These are phyloP conservation scores for Incurvaria masculella DNA, from an alignment of 2,888 invertebrate species.

Conservation along the genomic window DNA sequence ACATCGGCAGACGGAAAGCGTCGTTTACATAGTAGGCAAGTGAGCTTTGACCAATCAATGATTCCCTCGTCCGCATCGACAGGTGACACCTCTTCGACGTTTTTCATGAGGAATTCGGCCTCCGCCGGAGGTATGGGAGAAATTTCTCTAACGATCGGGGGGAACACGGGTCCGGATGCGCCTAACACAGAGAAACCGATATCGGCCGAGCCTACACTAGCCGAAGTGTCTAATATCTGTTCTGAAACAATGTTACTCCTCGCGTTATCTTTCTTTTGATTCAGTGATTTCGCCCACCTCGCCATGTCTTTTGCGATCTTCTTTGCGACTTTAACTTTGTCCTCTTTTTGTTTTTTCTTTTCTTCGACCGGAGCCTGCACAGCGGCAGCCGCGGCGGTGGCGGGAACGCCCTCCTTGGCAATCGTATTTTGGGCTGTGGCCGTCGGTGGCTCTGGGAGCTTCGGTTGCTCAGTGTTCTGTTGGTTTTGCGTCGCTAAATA, in stretches of 20 bases:
- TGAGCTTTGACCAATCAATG: constrained; percentile 85
- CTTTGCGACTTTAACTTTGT: constrained; percentile 96
- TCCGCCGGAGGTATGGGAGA: constrained; percentile 30
- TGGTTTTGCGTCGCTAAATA: constrained; percentile 44
- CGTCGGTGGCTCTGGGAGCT: constrained; percentile 28
- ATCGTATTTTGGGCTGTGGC: constrained; percentile 33
- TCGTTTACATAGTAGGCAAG: constrained; percentile 93
- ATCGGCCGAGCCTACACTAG: constrained; percentile 78
- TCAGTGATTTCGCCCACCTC: constrained; percentile 93
- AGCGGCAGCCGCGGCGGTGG: constrained; percentile 21
- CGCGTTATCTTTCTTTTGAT: constrained; percentile 86
- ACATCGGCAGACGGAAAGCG: constrained; percentile 90
- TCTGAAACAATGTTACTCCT: constrained; percentile 45
- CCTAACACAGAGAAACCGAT: constrained; percentile 91
- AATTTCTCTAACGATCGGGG: constrained; percentile 29
- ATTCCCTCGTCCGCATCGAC: constrained; percentile 73
- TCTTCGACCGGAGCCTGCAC: constrained; percentile 46
- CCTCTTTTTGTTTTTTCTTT: constrained; percentile 77
- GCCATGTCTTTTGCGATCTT: constrained; percentile 90
- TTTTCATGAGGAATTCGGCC: constrained; percentile 42
- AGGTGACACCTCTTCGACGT: constrained; percentile 47
- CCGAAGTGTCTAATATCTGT: constrained; percentile 41
- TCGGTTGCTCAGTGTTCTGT: constrained; percentile 37
- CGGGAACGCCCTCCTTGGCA: constrained; percentile 21
- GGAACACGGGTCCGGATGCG: constrained; percentile 49